phyloP scores from a whole-genome alignment of 2,888 invertebrate genomes.

The Melanostoma scalare region DNA sequence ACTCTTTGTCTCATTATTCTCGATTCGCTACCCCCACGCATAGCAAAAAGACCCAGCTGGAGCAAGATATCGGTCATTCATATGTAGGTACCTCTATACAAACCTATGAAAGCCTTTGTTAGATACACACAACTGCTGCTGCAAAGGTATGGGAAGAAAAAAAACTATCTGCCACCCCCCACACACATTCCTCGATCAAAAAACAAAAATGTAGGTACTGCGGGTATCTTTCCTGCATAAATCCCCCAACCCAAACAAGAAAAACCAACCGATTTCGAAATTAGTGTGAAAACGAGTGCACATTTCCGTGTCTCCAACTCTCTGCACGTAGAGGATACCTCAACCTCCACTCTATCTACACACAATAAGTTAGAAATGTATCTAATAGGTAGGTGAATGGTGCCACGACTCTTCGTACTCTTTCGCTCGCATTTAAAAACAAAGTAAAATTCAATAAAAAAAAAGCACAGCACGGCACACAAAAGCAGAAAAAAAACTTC shows the following conservation, averaged over 20 bases:
- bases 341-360: conserved; percentile 48
- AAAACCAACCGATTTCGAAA: conserved; percentile 60
- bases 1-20: conserved; percentile 68
- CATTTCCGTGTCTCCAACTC: conserved; percentile 62
- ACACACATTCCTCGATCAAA: conserved; percentile 1
- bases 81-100: background rate
- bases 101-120: background rate
- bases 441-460: conserved; percentile 55
- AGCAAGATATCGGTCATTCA: conserved; percentile 56
- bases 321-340: conserved; percentile 24
- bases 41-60: background rate
- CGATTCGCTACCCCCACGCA: conserved; percentile 45
- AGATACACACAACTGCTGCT: background rate
- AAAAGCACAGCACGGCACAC: background rate
- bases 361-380: conserved; percentile 69
- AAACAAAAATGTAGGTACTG: background rate
- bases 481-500: conserved; percentile 1
- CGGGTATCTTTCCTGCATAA: conserved; percentile 17
- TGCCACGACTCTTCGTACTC: conserved; percentile 70
- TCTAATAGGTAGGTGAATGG: conserved; percentile 73
- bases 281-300: conserved; percentile 72
- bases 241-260: conserved; percentile 7
- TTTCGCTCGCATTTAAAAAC: conserved; percentile 68
- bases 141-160: background rate
- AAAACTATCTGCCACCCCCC: conserved; percentile 4